These are phyloP conservation scores for Asbolus verrucosus DNA, from an alignment of 1,140 invertebrate species.

Conservation along the genomic window DNA sequence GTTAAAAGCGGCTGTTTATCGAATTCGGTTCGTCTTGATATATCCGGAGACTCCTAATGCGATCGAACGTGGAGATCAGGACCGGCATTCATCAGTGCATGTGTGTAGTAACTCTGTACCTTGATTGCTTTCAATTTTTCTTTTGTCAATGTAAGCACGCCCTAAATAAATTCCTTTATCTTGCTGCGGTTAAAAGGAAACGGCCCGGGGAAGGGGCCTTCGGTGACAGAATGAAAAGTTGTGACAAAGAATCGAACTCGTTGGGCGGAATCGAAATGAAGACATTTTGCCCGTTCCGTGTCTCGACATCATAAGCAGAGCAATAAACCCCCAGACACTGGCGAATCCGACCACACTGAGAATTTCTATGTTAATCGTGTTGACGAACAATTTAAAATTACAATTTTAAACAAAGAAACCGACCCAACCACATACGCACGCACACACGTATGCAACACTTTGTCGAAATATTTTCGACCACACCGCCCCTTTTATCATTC, in stretches of 20 bases:
- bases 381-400: conserved; percentile 37
- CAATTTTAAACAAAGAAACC: conserved; percentile 37
- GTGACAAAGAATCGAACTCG: conserved; percentile 51
- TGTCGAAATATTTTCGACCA: too few relatives aligned
- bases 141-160: conserved; percentile 27
- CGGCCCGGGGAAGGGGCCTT: conserved; percentile 9
- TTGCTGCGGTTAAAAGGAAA: conserved; percentile 32
- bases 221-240: conserved; percentile 52
- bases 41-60: conserved; percentile 21
- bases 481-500: neutral
- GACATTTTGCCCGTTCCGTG: conserved; percentile 50
- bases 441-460: neutral
- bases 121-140: conserved; percentile 43
- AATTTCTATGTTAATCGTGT: conserved; percentile 32
- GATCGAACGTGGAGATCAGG: conserved; percentile 11
- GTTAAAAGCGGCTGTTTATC: conserved; percentile 43
- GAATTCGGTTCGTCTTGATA: conserved; percentile 43
- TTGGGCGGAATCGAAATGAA: conserved; percentile 53
- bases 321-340: conserved; percentile 24
- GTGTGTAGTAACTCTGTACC: conserved; percentile 29
- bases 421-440: neutral
- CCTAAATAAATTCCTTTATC: conserved; percentile 36
- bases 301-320: conserved; percentile 50
- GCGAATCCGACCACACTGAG: neutral
- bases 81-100: conserved; percentile 36